These are phyloP conservation scores for Drosophila paranaensis DNA, from an alignment of 2,888 invertebrate species.

Conservation along the genomic window DNA sequence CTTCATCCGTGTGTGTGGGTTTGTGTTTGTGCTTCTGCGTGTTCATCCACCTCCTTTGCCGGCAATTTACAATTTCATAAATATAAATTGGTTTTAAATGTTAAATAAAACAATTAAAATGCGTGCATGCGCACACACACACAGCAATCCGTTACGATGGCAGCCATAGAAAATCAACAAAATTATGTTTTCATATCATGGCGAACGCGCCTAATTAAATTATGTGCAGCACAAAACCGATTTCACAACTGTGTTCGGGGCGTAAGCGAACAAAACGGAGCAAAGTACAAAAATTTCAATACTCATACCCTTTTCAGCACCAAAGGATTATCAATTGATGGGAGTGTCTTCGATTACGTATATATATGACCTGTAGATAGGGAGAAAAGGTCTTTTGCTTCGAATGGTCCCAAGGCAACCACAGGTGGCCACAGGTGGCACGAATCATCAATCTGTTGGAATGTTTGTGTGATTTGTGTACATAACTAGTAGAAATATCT, in stretches of 20 bases:
- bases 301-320: too few species aligned
- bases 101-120: constrained; percentile 80
- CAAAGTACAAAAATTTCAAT: too few species aligned
- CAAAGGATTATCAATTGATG: too few species aligned
- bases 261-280: background rate
- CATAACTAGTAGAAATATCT: too few species aligned
- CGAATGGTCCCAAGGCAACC: background rate
- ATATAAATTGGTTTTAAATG: constrained; percentile 81
- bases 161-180: constrained; percentile 49
- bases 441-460: background rate
- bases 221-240: constrained; percentile 26
- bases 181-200: constrained; percentile 57
- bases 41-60: constrained; percentile 7
- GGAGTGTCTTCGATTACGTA: too few species aligned
- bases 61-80: constrained; percentile 74
- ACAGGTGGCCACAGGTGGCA: background rate
- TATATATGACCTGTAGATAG: too few species aligned
- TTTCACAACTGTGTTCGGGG: background rate
- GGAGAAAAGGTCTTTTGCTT: too few species aligned
- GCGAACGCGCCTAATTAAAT: constrained; percentile 51
- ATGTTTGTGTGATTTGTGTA: background rate
- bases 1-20: background rate
- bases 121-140: constrained; percentile 18
- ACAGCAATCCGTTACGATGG: constrained; percentile 5
- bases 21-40: constrained; percentile 7